Evolutionary conservation across 2,888 invertebrate species (phyloP), one percentile per base, ranked within the genome.

Genomic region (Synanthedon myopaeformis): DNA sequence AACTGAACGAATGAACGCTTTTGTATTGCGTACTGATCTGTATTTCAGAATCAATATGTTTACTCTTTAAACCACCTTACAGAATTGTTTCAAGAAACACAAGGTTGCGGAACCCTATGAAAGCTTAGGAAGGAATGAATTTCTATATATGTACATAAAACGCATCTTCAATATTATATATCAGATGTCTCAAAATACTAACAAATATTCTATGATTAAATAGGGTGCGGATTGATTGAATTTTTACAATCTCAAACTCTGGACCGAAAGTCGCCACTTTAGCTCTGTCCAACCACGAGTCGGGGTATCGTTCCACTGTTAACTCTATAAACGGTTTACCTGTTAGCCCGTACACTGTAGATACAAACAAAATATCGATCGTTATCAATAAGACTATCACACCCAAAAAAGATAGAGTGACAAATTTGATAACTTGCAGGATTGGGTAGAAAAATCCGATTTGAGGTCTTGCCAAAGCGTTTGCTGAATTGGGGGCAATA

Each of bases 321-420:
- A 83, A 72, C 61, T 81, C 72, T 2, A 83, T 56, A 57, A 65
- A 70, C 23, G 60, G 55, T 41, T 72, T 63, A 1, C 82, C 83
- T 0, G 82, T 78, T 4, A 71, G 57, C 6, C 68, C 60, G 53
- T 73, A 80, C 12, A 67, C 66, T 11, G 66, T 17, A 23, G 65
- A 56, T 10, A 66, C 53, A 59, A 82, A 84, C 51, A 75, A 23
- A 0, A 72, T 52, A 55, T 84, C 69, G 2, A 64, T 59, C 4
- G 63, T 63, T 41, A 81, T 63, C 52, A 69, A 17, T 42, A 72
- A 56, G 42, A 63, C 61, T 28, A 76, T 58, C 12, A 78, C 42
- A 57, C 77, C 81, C 45, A 81, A 41, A 5, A 66, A 42, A 2
- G 81, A 51, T 28, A 82, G 63, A n/a, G 62, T 62, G 12, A 75